Conservation (phyloP, 2,113 vertebrate genomes). For the Girardinichthys multiradiatus region DNA sequence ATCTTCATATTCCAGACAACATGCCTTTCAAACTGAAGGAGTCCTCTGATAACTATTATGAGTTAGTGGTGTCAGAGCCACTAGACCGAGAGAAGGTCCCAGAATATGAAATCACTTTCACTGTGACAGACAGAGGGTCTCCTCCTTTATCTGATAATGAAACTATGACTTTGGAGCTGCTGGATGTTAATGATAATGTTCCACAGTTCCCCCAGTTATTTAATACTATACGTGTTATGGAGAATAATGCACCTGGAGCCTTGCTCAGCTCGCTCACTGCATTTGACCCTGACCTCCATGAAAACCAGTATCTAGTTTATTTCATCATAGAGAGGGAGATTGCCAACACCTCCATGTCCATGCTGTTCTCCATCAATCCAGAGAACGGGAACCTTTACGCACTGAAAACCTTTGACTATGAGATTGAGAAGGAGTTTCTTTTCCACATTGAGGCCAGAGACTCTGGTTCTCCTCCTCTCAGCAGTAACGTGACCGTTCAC, state of each 20-base stretch:
- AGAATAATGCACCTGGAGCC: slow-evolving; percentile 69
- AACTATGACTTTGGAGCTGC: slow-evolving; percentile 61
- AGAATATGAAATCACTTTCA: slow-evolving; percentile 66
- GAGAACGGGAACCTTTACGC: slow-evolving; percentile 72
- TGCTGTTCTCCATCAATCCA: slow-evolving; percentile 71
- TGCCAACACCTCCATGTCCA: slow-evolving; percentile 36
- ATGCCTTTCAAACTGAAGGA: slow-evolving; percentile 66
- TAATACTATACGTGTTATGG: slow-evolving; percentile 63
- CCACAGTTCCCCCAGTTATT: slow-evolving; percentile 64
- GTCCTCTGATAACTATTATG: slow-evolving; percentile 74
- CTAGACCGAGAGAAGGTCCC: slow-evolving; percentile 66
- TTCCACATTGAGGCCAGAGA: slow-evolving; percentile 77
- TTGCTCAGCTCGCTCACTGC: slow-evolving; percentile 66
- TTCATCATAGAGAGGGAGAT: slow-evolving; percentile 25
- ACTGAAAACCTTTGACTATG: slow-evolving; percentile 74
- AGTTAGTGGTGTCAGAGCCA: slow-evolving; percentile 56
- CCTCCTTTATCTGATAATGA: slow-evolving; percentile 67
- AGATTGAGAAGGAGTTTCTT: slow-evolving; percentile 74
- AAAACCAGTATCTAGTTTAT: slow-evolving; percentile 36
- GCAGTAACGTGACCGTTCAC: slow-evolving; percentile 80
- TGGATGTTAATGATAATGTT: slow-evolving; percentile 69
- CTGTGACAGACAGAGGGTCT: slow-evolving; percentile 60
- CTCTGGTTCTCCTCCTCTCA: slow-evolving; percentile 73
- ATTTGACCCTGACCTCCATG: slow-evolving; percentile 66
- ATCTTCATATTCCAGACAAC: slow-evolving; percentile 49